Conservation (phyloP, 2,888 invertebrate genomes). For the Tipula vernalis region DNA sequence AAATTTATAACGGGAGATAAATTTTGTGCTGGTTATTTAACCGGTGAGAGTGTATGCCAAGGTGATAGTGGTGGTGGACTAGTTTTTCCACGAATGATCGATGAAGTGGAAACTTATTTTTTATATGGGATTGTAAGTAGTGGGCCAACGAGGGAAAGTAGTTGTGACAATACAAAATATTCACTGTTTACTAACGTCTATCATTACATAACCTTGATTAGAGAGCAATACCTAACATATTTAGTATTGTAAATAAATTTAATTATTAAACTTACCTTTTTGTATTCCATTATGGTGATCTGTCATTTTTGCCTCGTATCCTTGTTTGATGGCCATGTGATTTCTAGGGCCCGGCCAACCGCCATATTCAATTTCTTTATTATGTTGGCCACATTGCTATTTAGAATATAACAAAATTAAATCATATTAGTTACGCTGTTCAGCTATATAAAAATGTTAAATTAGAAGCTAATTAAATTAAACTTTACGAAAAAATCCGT, state of each 20-base stretch:
- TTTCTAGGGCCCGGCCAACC: constrained; percentile 33
- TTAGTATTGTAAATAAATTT: background rate
- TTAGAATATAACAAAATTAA: constrained; percentile 4
- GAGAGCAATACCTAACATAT: background rate
- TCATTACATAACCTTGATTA: background rate
- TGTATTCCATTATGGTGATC: constrained; percentile 36
- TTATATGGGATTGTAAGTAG: constrained; percentile 5
- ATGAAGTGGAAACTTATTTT: background rate
- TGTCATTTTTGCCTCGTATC: constrained; percentile 38
- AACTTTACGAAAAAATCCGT: background rate
- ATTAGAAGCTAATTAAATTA: background rate
- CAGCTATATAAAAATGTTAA: background rate
- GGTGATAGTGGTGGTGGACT: constrained; percentile 26
- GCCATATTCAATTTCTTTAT: constrained; percentile 36
- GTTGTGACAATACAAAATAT: background rate
- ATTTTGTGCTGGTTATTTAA: constrained; percentile 25
- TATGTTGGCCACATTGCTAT: constrained; percentile 30
- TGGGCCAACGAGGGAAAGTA: background rate
- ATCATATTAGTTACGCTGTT: constrained; percentile 12
- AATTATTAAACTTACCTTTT: constrained; percentile 28
- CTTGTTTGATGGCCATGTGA: constrained; percentile 36
- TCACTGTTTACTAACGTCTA: background rate
- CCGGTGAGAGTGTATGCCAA: constrained; percentile 19
- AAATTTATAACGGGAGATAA: constrained; percentile 24
- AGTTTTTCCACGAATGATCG: background rate